Conservation (phyloP, 2,888 invertebrate species). For the Agrochola macilenta region DNA sequence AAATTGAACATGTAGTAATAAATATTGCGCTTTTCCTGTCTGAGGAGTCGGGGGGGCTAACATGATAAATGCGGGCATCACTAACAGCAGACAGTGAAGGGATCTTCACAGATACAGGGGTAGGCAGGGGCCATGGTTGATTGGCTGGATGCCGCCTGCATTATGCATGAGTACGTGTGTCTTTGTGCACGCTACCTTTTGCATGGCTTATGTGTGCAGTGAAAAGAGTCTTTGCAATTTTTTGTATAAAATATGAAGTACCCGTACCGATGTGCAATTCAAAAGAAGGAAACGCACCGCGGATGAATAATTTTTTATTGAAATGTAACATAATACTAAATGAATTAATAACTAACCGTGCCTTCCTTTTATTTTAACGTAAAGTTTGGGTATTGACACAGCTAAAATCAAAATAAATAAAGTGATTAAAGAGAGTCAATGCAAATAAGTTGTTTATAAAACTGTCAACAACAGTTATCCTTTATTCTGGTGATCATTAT, state of each 20-base stretch:
- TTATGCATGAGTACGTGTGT: conserved; percentile 48
- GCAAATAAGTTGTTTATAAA: background rate
- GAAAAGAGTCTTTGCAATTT: background rate
- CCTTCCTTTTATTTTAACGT: background rate
- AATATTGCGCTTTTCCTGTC: conserved; percentile 43
- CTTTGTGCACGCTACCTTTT: background rate
- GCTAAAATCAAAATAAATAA: background rate
- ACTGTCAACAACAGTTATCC: background rate
- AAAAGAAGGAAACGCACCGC: conserved; percentile 5
- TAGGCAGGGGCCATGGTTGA: conserved; percentile 22
- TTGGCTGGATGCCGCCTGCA: conserved; percentile 37
- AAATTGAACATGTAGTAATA: conserved; percentile 24
- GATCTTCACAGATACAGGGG: conserved; percentile 23
- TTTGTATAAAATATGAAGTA: background rate
- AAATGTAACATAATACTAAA: background rate
- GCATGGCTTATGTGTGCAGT: background rate
- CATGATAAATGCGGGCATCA: conserved; percentile 43
- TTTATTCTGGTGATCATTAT: background rate
- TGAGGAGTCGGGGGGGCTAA: conserved; percentile 20
- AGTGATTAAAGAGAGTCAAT: background rate
- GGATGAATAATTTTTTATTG: background rate
- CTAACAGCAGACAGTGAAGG: conserved; percentile 34
- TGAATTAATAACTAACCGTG: background rate
- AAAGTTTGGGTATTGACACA: background rate
- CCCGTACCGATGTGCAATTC: background rate